Evolutionary conservation across 2,113 vertebrate species (phyloP), one percentile per base, ranked within the genome.

Genomic region (Scatophagus argus): DNA sequence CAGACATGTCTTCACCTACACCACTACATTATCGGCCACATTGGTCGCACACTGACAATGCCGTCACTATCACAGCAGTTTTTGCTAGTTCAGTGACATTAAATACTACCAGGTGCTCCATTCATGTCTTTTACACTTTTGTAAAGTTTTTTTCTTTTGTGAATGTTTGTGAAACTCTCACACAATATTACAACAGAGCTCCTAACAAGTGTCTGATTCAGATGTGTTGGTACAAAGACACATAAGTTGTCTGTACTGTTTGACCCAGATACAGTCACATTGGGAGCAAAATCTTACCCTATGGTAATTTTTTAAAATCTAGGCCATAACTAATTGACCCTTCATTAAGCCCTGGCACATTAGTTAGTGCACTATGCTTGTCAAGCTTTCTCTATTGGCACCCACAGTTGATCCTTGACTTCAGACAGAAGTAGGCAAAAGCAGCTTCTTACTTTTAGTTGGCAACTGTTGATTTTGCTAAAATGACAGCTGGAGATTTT

Each of bases 11-110:
- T 21, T 74, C 81, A 38, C 32, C 17, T 11, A 27, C 44, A 74
- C 23, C 31, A n/a, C 17, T 52, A 69, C 51, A n/a, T 75, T 90
- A 94, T 83, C 21, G 86, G 93, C 91, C 93, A 93, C 88, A 89
- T 92, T 93, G 90, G 92, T 87, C 77, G 9, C 60, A 54, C 54
- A 16, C 65, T 55, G 16, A 74, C 78, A 71, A 65, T 56, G 83
- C 67, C 41, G 65, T 85, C 60, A 74, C 63, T 62, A 32, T 74
- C 74, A 70, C 36, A 75, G 54, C 65, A 74, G 55, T 44, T 59
- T 69, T 55, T 81, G 61, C 66, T 61, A 79, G 73, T 49, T 38
- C 52, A 70, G 51, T 44, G 23, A 51, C 43, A 77, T 12, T 29
- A 62, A 61, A 63, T 25, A 60, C 70, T 77, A 62, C 78, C 70